Base-by-base conservation (phyloP, 2,113 vertebrate species). In the Leucopsar rothschildi region DNA sequence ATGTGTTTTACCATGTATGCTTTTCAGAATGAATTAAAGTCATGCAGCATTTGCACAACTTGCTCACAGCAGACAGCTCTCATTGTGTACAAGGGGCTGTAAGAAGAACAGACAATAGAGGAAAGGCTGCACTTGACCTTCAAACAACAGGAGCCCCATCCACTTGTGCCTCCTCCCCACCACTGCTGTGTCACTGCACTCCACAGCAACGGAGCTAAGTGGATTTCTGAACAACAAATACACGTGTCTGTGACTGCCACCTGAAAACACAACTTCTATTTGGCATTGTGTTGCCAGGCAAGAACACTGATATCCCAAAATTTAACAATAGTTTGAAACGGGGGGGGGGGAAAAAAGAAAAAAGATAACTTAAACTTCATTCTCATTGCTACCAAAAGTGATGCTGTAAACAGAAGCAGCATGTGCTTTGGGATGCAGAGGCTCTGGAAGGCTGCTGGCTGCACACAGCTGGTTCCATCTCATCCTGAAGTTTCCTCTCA, bases 51-150 rank as follows among this genome's bases (percentile, higher is more conserved):
- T 98, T 97, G 94, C 93, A 92, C 93, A 97, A 82, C 78, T 94
- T 95, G 96, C 85, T 96, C 92, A 96, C 96, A 98, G 97, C 95
- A 97, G 97, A 98, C 94, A 98, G 97, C 97, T 97, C 96, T 96
- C 97, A 97, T 96, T 96, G 93, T 55, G 96, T 97, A 88, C 97
- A 97, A 97, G 96, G 97, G 96, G 94, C 98, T 95, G 96, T 95
- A 97, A 97, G 95, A 97, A 97, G 95, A 97, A 91, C 95, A 89
- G 80, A 72, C 40, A 63, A 4, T 11, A 4, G 16, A 29, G 81
- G 5, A 21, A 69, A 45, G 40, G 75, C 79, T 92, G 78, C 86
- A 78, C 93, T 82, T 82, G 75, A 88, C 82, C 59, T 91, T 92
- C 70, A 61, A 64, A 64, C 21, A 87, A 6, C 44, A 45, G 42